phyloP scores from a whole-genome alignment of 2,113 vertebrate species.

The Ploceus nigricollis region DNA sequence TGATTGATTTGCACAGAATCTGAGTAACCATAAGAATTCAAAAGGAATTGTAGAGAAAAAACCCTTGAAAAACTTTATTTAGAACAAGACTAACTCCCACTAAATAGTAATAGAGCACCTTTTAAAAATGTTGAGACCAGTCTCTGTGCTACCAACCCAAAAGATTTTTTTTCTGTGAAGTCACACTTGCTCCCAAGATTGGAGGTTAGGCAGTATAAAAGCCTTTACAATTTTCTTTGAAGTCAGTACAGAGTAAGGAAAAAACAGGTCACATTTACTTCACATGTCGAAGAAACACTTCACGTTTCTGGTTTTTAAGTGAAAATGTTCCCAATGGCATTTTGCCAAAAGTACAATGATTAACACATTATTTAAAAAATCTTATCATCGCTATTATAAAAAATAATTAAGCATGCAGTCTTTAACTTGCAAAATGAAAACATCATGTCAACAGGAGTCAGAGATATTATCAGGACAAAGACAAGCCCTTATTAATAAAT shows the following conservation, averaged over 20 bases:
- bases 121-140: neutral
- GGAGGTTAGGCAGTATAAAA: neutral
- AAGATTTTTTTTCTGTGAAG: neutral
- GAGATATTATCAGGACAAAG: neutral
- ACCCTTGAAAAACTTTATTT: neutral
- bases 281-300: accelerated
- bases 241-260: neutral
- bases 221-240: neutral
- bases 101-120: neutral
- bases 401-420: neutral
- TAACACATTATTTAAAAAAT: neutral
- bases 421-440: neutral
- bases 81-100: neutral
- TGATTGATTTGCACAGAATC: neutral
- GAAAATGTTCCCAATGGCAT: neutral
- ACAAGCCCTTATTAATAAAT: neutral
- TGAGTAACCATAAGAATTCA: neutral
- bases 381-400: neutral
- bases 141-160: neutral
- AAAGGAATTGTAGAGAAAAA: neutral
- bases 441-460: neutral
- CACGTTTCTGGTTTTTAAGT: neutral
- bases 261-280: neutral
- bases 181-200: neutral
- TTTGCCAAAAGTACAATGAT: neutral